Conservation (phyloP, 2,888 invertebrate species). For the Auanema freiburgensis region DNA sequence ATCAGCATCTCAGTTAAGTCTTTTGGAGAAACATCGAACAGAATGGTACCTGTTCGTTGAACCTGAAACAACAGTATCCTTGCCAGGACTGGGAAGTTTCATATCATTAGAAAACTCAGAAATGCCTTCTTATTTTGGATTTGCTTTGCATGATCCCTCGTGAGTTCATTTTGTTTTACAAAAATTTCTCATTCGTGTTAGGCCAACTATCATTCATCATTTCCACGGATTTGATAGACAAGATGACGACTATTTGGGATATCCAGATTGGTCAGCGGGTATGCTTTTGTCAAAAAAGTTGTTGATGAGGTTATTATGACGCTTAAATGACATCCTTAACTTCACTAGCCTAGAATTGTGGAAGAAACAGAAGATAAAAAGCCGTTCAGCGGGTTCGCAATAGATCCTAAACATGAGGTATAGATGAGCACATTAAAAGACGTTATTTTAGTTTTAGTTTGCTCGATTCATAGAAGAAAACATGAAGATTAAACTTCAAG, state of each 20-base stretch:
- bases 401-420: constrained; percentile 76
- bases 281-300: constrained; percentile 16
- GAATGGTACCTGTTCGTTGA: constrained; percentile 24
- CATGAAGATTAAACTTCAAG: constrained; percentile 10
- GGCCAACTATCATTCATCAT: constrained; percentile 88
- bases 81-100: constrained; percentile 4
- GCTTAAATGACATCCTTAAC: constrained; percentile 10
- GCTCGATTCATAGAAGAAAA: constrained; percentile 21
- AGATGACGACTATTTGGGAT: constrained; percentile 75
- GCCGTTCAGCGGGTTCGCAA: constrained; percentile 73
- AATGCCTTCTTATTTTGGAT: constrained; percentile 28
- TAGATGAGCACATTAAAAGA: neutral
- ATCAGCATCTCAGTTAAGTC: neutral
- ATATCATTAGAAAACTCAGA: neutral
- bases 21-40: neutral
- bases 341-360: constrained; percentile 8
- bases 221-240: constrained; percentile 67
- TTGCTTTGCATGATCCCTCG: constrained; percentile 40
- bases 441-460: constrained; percentile 20
- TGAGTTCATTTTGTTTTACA: constrained; percentile 68
- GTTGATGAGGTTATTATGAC: constrained; percentile 6
- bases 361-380: neutral
- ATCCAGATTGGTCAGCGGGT: constrained; percentile 81
- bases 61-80: constrained; percentile 15
- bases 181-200: constrained; percentile 64